Conservation (phyloP, 2,797 vertebrate species). For the Betta splendens region DNA sequence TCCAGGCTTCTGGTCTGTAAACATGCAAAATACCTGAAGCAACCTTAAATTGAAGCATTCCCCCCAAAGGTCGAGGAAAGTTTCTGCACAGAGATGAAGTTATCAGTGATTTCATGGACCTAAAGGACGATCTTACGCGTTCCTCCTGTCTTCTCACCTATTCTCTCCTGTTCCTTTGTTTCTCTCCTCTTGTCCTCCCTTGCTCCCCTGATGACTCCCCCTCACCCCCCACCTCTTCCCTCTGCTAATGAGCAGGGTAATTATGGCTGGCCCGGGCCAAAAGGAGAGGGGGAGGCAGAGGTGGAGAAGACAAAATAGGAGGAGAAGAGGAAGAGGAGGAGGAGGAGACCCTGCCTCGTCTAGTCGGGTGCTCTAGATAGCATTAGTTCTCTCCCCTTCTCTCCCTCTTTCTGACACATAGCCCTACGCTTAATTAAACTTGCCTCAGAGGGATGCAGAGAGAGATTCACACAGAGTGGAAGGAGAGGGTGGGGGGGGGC, state of each 20-base stretch:
- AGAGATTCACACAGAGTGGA: constrained; percentile 21
- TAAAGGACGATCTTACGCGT: constrained; percentile 21
- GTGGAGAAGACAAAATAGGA: constrained; percentile 65
- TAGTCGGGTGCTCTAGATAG: constrained; percentile 74
- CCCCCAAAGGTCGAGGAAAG: not conserved
- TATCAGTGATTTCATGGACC: not conserved
- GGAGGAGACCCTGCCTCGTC: constrained; percentile 66
- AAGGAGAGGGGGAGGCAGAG: constrained; percentile 43
- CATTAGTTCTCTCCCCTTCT: constrained; percentile 61
- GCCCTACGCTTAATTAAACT: constrained; percentile 82
- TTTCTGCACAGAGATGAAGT: not conserved
- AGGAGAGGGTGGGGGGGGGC: constrained; percentile 36
- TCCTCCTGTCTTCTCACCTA: constrained; percentile 50
- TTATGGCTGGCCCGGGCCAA: constrained; percentile 75
- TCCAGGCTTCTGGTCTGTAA: too few relatives aligned
- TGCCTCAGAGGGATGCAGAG: constrained; percentile 72
- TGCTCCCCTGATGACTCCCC: constrained; percentile 58
- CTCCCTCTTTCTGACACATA: constrained; percentile 70
- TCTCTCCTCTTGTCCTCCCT: constrained; percentile 56
- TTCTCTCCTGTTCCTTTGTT: constrained; percentile 58
- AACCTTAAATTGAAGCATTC: constrained; percentile 5
- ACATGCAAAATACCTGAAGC: too few relatives aligned
- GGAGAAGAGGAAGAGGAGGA: constrained; percentile 65
- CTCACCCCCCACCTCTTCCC: constrained; percentile 54
- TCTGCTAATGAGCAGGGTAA: constrained; percentile 82